phyloP scores from a whole-genome alignment of 92 coral and sea anemone species.

The Virgularia gustaviana region DNA sequence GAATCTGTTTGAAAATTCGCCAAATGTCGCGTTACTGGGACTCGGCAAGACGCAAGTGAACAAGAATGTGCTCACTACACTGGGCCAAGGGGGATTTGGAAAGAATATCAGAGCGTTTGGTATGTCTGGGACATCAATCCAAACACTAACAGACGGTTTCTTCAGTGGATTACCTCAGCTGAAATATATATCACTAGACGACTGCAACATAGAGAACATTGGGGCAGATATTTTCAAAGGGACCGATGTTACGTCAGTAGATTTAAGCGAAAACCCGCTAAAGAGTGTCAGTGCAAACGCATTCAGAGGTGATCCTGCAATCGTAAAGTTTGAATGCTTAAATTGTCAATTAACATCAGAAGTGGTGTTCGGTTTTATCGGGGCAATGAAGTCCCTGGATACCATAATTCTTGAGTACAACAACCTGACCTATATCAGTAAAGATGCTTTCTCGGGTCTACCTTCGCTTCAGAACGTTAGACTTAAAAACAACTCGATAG shows the following conservation, averaged over 20 bases:
- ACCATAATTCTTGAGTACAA: not conserved
- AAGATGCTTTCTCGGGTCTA: slow-evolving; percentile 1
- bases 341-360: slow-evolving; percentile 13
- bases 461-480: not conserved
- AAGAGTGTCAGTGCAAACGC: not conserved
- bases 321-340: not conserved
- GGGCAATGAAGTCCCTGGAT: not conserved
- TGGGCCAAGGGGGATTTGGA: slow-evolving; percentile 30
- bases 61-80: not conserved
- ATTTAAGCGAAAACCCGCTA: slow-evolving; percentile 8
- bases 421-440: not conserved
- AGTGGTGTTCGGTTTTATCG: slow-evolving; percentile 1
- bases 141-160: not conserved
- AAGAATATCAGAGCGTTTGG: not conserved
- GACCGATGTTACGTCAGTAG: not conserved
- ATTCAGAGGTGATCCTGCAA: not conserved
- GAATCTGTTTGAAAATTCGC: slow-evolving; percentile 22
- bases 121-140: slow-evolving; percentile 1
- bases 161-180: slow-evolving; percentile 21
- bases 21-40: not conserved
- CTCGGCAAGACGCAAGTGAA: not conserved
- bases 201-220: slow-evolving; percentile 6
- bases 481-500: not conserved
- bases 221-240: slow-evolving; percentile 21
- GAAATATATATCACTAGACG: not conserved